Base-by-base conservation (phyloP, 2,888 invertebrate genomes). In the Drosophila mercatorum region DNA sequence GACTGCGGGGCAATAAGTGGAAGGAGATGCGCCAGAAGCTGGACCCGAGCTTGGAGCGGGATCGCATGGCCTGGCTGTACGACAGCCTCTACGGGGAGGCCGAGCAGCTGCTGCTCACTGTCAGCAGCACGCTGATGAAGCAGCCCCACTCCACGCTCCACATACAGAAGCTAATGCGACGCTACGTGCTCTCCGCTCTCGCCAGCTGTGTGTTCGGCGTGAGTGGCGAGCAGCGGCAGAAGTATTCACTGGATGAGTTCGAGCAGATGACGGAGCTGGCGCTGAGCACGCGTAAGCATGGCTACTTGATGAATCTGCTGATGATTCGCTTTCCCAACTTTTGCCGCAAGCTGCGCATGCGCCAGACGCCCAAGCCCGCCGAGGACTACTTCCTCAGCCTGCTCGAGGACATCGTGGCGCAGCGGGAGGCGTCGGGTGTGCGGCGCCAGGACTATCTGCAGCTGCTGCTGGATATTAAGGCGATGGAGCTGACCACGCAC, bases 391-490 rank as follows among this genome's bases (percentile, higher is more conserved):
- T 92, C 56, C 68, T 83, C 0, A 56, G 52, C 0, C 72, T 91
- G 5, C 78, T 91, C 12, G 71, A 69, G 11, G 86, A 90, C 17
- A 84, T 90, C 26, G 85, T 90, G 44, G 61, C 52, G 2, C 83
- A 90, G 31, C 80, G 92, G 0, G 89, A 83, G 28, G 62, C 78
- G 4, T 69, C 83, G 0, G 72, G 72, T 0, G 85, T 79, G 11
- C 77, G 79, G 0, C 65, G 58, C 0, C 92, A 94, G 59, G 95
- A 95, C 84, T 95, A 95, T 71, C 85, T 95, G 68, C 94, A 95
- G 78, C 83, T 94, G 28, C 81, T 95, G 44, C 92, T 95, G 43
- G 93, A 94, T 49, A 80, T 95, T 31, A 94, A 94, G 74, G 93
- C 75, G 0, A 68, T 88, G 36, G 91, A 92, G 65, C 65, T 83